These are phyloP conservation scores for Mormyrops boulengeri DNA, from an alignment of 2,797 vertebrate species.

Conservation along the genomic window DNA sequence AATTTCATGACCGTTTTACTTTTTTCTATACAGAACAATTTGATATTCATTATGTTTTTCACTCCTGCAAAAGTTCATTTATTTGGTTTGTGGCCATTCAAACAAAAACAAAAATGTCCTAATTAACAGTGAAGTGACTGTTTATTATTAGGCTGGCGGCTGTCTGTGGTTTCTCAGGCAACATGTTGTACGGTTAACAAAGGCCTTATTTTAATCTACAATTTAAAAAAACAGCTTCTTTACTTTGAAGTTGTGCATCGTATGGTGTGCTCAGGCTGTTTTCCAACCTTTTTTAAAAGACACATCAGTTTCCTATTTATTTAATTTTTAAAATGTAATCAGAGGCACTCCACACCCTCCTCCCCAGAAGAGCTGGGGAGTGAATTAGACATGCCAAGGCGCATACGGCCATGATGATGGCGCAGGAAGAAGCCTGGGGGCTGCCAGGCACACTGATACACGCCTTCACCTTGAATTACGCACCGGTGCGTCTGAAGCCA, in stretches of 20 bases:
- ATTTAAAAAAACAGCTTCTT: neutral
- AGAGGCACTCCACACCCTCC: neutral
- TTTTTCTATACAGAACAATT: neutral
- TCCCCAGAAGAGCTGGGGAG: neutral
- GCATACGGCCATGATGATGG: neutral
- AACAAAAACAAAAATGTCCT: neutral
- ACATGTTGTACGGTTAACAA: neutral
- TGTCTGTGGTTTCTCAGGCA: neutral
- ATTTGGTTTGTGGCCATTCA: neutral
- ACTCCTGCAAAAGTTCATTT: neutral
- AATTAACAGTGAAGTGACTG: neutral
- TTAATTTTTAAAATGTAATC: neutral
- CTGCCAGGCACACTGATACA: neutral
- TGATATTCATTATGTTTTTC: neutral
- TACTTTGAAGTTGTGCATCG: neutral
- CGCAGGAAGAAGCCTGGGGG: neutral
- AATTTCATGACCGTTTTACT: neutral
- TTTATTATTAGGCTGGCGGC: neutral
- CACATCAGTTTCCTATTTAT: neutral
- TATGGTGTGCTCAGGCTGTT: neutral
- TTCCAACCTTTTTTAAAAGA: neutral
- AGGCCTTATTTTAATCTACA: neutral
- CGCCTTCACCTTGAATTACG: conserved; percentile 31
- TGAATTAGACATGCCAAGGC: neutral
- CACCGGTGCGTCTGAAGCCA: neutral